Evolutionary conservation across 2,113 vertebrate genomes (phyloP), one percentile per base, ranked within the genome.

Genomic region (Vulpes ferrilata): DNA sequence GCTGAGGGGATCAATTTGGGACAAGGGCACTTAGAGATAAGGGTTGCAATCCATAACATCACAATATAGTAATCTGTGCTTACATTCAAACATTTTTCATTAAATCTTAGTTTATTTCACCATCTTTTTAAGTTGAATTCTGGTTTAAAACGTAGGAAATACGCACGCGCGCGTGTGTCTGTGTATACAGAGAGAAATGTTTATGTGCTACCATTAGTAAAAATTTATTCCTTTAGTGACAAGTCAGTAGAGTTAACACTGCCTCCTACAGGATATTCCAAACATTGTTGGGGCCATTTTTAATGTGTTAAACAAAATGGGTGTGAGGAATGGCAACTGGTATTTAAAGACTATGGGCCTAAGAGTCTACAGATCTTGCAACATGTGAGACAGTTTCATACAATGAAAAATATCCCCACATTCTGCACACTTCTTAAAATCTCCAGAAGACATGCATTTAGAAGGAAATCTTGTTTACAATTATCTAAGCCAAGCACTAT

Each of bases 401-500:
- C 2, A 57, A 32, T 55, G 67, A 81, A 89, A 59, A 89, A 73
- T 38, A 94, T n/a, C 43, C 32, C 32, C 35, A 16, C 7, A 48
- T 88, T 57, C 69, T 30, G 4, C 12, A 84, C 53, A 57, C 51
- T 74, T 69, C 95, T 88, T 80, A 94, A 87, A 96, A 88, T 79
- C n/a, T 90, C 35, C 20, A 13, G 27, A 87, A 30, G 35, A 73
- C 22, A 79, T 82, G 9, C 16, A 27, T 53, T 32, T 4, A 80
- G 27, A 92, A 92, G 32, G 17, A 94, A 95, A 71, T 0, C 19
- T 19, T 81, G 11, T 64, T 71, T 85, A 57, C 59, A 83, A 59
- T 32, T 16, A 74, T 88, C 20, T 80, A 25, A 94, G 51, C 55
- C 51, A 74, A 92, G 25, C 83, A 81, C 55, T 62, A 55, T 53